phyloP scores from a whole-genome alignment of 2,888 invertebrate genomes.

The Diogma glabrata region DNA sequence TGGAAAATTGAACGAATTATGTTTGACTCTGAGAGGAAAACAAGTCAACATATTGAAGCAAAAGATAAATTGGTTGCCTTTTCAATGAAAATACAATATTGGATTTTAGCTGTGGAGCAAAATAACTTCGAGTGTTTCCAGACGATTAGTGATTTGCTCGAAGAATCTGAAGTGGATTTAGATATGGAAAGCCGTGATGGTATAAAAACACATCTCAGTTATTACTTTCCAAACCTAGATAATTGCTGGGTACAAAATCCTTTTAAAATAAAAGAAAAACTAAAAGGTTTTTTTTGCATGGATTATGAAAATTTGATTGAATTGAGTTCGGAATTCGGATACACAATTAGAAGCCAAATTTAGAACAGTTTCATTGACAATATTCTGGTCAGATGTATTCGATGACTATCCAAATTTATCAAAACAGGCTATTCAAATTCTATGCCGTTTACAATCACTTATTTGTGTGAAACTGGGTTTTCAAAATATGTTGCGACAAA shows the following conservation, averaged over 20 bases:
- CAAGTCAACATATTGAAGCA: not conserved
- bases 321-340: not conserved
- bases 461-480: conserved; percentile 10
- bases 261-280: not conserved
- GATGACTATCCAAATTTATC: not conserved
- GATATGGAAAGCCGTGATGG: not conserved
- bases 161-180: too few species aligned
- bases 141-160: too few species aligned
- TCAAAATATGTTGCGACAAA: conserved; percentile 5
- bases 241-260: not conserved
- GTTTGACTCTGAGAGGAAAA: not conserved
- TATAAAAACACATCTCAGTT: not conserved
- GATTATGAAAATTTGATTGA: not conserved
- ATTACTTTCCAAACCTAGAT: not conserved
- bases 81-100: not conserved
- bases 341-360: not conserved
- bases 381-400: not conserved
- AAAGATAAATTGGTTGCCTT: not conserved
- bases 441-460: conserved; percentile 3
- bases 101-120: not conserved
- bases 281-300: not conserved
- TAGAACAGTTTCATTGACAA: not conserved
- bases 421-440: not conserved
- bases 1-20: not conserved
- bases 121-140: not conserved